Base-by-base conservation (phyloP, 1,140 invertebrate genomes). In the Daktulosphaira vitifoliae region DNA sequence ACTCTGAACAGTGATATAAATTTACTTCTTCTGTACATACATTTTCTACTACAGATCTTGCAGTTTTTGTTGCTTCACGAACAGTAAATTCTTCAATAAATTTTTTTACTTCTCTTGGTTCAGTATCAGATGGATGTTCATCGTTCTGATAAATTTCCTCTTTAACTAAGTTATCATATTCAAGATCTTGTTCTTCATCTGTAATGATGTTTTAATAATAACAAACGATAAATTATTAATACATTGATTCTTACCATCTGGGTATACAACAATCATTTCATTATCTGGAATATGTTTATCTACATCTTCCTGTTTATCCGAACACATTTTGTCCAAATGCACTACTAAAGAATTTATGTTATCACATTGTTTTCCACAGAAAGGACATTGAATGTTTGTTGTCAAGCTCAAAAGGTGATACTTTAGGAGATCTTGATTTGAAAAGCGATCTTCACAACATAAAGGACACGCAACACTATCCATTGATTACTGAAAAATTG, bases 41-140 rank as follows among this genome's bases (percentile, higher is more conserved):
- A 22, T n/a, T 48, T 33, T 62, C 56, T 62, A 16, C 13, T 15
- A 16, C 8, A 13, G 18, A 9, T 6, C 5, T 11, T 48, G 42
- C 13, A 1, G 7, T 33, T 62, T 48, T 62, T 29, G 16, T n/a
- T 9, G 25, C 3, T 29, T 62, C 56, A 22, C 46, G 23, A 26
- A 33, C 25, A 33, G 56, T 48, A 33, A 62, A 62, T 62, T 62
- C 56, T 62, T 62, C 42, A 22, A 62, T 62, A 62, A 62, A 62
- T 33, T 48, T 62, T 20, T 62, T 62, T 15, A 48, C 56, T 15
- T 25, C 56, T 59, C 54, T 46, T 1, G 1, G 44, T 11, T 46
- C 39, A 59, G 23, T 3, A 18, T 59, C 42, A 15, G 13, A 15
- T 22, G 25, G 42, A 15, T 20, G 42, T 9, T 62, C 42, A 33